Evolutionary conservation across 2,113 vertebrate species (phyloP).

Genomic region (Donacobius atricapilla): DNA sequence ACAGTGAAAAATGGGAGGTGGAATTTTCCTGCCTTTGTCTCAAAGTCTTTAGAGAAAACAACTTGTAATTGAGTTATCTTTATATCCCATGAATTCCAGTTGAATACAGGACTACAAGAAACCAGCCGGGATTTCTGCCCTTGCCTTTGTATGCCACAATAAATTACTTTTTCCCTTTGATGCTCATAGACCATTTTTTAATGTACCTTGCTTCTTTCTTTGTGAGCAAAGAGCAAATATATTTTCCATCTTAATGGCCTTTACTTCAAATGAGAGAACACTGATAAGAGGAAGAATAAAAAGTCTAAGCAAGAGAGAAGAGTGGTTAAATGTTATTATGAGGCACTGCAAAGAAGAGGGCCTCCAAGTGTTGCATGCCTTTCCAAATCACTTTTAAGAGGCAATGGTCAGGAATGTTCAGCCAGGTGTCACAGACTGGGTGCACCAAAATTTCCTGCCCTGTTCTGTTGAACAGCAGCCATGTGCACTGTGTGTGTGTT

Average conservation of each 20-base stretch:
- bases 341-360: neutral
- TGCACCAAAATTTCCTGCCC: neutral
- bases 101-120: neutral
- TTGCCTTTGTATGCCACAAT: neutral
- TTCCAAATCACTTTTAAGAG: neutral
- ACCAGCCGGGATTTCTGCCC: neutral
- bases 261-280: neutral
- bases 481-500: accelerated
- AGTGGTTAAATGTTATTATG: neutral
- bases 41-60: neutral
- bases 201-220: neutral
- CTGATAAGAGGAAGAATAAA: neutral
- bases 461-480: accelerated
- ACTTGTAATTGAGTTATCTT: neutral
- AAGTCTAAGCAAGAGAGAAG: neutral
- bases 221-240: neutral
- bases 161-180: neutral
- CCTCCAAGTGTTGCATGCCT: neutral
- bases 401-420: neutral
- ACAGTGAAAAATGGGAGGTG: neutral
- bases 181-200: neutral
- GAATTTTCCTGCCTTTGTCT: neutral
- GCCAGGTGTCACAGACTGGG: neutral
- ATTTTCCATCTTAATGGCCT: neutral
- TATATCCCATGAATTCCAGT: neutral